Conservation (phyloP, 1,140 invertebrate genomes). For the Idris sp. region DNA sequence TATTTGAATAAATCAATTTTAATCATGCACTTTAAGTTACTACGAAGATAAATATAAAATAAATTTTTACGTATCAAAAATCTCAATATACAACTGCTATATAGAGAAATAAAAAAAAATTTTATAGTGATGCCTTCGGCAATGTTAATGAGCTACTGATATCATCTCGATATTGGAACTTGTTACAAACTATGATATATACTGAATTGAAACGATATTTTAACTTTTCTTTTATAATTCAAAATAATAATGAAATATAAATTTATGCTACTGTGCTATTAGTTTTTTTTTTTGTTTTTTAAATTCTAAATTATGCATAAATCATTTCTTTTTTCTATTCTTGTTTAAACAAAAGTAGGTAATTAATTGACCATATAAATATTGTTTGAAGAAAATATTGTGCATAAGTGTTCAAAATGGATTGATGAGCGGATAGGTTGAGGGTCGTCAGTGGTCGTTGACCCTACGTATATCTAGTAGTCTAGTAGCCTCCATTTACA, state of each 20-base stretch:
- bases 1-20: constrained; percentile 1
- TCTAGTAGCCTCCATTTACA: constrained; percentile 58
- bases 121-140: too few species aligned
- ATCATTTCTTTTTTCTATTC: too few species aligned
- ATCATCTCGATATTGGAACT: constrained; percentile 24
- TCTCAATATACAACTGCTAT: constrained; percentile 11
- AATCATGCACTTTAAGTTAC: constrained; percentile 8
- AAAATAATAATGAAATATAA: too few species aligned
- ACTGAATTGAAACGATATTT: too few species aligned
- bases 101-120: too few species aligned
- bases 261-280: too few species aligned
- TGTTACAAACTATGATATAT: constrained; percentile 17
- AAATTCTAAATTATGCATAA: too few species aligned
- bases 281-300: too few species aligned
- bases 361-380: background rate
- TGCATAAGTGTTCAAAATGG: constrained; percentile 49
- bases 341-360: background rate
- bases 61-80: constrained; percentile 7
- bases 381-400: constrained; percentile 23
- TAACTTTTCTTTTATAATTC: too few species aligned
- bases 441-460: constrained; percentile 76
- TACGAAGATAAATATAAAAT: constrained; percentile 20
- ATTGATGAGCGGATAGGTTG: constrained; percentile 73
- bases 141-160: constrained; percentile 28
- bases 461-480: constrained; percentile 68